Evolutionary conservation across 1,140 invertebrate genomes (phyloP).

Genomic region (Drosophila mayri): DNA sequence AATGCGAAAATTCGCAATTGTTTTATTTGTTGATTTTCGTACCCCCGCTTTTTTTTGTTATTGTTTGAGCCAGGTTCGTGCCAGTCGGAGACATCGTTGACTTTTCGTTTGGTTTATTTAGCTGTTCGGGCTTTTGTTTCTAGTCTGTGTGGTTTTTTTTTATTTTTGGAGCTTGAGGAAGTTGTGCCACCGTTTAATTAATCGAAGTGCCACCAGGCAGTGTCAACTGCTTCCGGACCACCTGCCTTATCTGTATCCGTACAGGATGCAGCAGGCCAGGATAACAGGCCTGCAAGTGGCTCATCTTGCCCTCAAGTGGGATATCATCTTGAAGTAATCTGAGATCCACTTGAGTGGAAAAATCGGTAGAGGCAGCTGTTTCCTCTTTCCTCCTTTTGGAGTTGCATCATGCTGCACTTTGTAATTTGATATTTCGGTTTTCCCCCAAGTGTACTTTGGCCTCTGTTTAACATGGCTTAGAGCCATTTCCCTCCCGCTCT

Average conservation of each 20-base stretch:
- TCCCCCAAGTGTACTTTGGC: slow-evolving; percentile 62
- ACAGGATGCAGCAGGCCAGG: slow-evolving; percentile 17
- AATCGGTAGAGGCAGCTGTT: slow-evolving; percentile 47
- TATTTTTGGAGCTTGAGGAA: slow-evolving; percentile 39
- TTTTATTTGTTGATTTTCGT: slow-evolving; percentile 46
- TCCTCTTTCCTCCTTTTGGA: slow-evolving; percentile 10
- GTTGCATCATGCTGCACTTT: slow-evolving; percentile 40
- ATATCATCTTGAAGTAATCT: slow-evolving; percentile 16
- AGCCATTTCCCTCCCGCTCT: slow-evolving; percentile 24
- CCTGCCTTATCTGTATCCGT: slow-evolving; percentile 16
- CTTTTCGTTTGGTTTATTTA: slow-evolving; percentile 54
- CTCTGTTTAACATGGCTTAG: slow-evolving; percentile 61
- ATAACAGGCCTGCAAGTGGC: slow-evolving; percentile 16
- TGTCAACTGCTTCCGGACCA: slow-evolving; percentile 43
- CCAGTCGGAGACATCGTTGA: slow-evolving; percentile 69
- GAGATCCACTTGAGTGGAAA: slow-evolving; percentile 49
- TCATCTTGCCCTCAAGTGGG: slow-evolving; percentile 33
- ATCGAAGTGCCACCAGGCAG: slow-evolving; percentile 8
- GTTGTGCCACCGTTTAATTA: slow-evolving; percentile 22
- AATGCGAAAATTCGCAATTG: slow-evolving; percentile 67
- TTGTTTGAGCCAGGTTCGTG: slow-evolving; percentile 59
- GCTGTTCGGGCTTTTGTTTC: slow-evolving; percentile 25
- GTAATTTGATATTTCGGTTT: slow-evolving; percentile 64
- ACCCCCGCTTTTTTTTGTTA: slow-evolving; percentile 13
- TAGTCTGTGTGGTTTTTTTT: slow-evolving; percentile 12